Base-by-base conservation (phyloP, 2,797 vertebrate species). In the Tokudaia muenninki region DNA sequence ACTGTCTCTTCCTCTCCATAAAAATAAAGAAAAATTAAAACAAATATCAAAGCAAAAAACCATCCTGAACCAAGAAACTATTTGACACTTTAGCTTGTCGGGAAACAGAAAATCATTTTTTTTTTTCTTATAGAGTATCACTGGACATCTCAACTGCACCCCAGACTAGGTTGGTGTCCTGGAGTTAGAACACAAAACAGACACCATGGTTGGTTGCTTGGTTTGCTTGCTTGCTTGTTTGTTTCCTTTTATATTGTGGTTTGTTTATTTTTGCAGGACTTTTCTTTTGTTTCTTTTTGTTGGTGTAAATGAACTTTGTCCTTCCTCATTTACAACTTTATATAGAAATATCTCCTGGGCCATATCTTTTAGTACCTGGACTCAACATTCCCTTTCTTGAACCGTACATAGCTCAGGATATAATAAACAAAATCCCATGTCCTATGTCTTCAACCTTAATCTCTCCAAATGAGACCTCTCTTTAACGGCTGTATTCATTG, bases 371-470 rank as follows among this genome's bases (percentile, higher is more conserved):
- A 5, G 13, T 90, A 3, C 83, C 17, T 41, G 0, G 10, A 55
- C 9, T 79, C 57, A 70, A 78, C 8, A 74, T 5, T 84, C 1
- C 3, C 1, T 79, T 24, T 83, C 11, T 74, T 94, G 55, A 31
- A 9, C 57, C 37, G 93, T 31, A 93, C 11, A 7, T 52, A 34
- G 9, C 14, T 59, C 22, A 37, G 37, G 31, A 47, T 22, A 3
- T 93, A 65, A 78, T 41, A 94, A 95, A 67, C 81, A 41, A 55
- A 88, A 29, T 72, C 13, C 17, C 50, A 6, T 31, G 74, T 52
- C 9, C 0, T 86, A 65, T 80, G 37, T 14, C 0, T 57, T 16
- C 12, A 87, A 70, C 78, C 50, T 52, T 31, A 37, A 11, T 75
- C 0, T 87, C 22, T 92, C 24, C 11, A 75, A 44, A 26, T 10